These are phyloP conservation scores for Papilio demoleus DNA, from an alignment of 2,888 invertebrate species.

Conservation along the genomic window DNA sequence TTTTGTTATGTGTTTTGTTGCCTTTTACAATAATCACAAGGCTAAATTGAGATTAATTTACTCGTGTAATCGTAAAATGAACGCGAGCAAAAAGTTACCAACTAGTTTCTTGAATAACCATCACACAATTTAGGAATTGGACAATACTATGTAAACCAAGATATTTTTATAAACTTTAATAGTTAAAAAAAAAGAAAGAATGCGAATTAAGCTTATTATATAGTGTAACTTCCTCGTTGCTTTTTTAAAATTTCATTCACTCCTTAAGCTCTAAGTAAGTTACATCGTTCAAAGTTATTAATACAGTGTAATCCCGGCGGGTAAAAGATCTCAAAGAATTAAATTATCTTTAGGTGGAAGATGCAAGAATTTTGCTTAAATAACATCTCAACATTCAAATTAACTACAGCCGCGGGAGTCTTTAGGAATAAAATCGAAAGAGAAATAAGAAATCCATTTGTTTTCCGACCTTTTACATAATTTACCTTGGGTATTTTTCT, in stretches of 20 bases:
- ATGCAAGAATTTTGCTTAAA: constrained; percentile 48
- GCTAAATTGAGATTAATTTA: not conserved
- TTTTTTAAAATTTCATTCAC: constrained; percentile 28
- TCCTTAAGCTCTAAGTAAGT: constrained; percentile 33
- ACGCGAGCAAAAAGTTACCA: not conserved
- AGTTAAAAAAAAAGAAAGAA: not conserved
- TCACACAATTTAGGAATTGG: no score
- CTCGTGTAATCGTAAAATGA: not conserved
- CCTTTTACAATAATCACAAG: not conserved
- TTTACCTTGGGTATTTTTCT: constrained; percentile 27
- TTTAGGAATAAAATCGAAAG: constrained; percentile 50
- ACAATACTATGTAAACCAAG: not conserved
- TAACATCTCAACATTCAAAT: constrained; percentile 51
- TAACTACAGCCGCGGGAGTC: constrained; percentile 53
- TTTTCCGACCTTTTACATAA: constrained; percentile 37
- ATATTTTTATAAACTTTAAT: not conserved
- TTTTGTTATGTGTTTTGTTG: not conserved
- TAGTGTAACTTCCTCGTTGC: constrained; percentile 11
- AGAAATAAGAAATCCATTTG: constrained; percentile 49
- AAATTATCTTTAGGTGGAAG: constrained; percentile 44
- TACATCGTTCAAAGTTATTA: constrained; percentile 37
- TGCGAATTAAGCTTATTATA: constrained; percentile 3
- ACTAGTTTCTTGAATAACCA: not conserved
- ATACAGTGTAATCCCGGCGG: constrained; percentile 38
- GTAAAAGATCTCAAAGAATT: constrained; percentile 42